Evolutionary conservation across 2,888 invertebrate species (phyloP).

Genomic region (Microctonus hyperodae): DNA sequence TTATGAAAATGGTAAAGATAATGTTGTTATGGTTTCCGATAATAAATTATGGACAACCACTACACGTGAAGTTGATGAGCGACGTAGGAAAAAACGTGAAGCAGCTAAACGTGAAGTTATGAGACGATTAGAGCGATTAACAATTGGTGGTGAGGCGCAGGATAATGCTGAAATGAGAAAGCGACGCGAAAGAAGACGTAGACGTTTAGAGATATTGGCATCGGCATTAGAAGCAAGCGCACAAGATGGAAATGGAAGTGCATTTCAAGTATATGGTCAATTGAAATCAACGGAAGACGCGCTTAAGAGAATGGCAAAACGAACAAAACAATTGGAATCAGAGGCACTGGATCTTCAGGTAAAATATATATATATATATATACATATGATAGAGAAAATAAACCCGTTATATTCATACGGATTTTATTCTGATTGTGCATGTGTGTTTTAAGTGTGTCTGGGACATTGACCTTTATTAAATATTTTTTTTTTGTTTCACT

Average conservation of each 20-base stretch:
- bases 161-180: slow-evolving; percentile 53
- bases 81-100: slow-evolving; percentile 53
- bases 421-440: slow-evolving; percentile 12
- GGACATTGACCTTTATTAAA: slow-evolving; percentile 1
- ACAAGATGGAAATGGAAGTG: slow-evolving; percentile 56
- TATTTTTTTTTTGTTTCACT: neutral
- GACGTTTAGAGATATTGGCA: slow-evolving; percentile 54
- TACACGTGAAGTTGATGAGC: slow-evolving; percentile 51
- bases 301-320: slow-evolving; percentile 57
- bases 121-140: slow-evolving; percentile 55
- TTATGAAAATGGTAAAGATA: slow-evolving; percentile 31
- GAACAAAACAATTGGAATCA: slow-evolving; percentile 56
- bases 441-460: neutral
- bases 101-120: slow-evolving; percentile 58
- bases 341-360: slow-evolving; percentile 59
- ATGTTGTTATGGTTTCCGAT: neutral
- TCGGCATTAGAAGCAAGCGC: slow-evolving; percentile 56
- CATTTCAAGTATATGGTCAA: slow-evolving; percentile 61
- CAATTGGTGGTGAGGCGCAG: slow-evolving; percentile 59
- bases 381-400: neutral
- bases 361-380: too few species aligned
- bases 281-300: slow-evolving; percentile 60
- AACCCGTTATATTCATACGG: slow-evolving; percentile 5
- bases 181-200: slow-evolving; percentile 51
- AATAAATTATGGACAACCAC: slow-evolving; percentile 38